phyloP scores from a whole-genome alignment of 2,797 vertebrate species.

The Psittacula derbiana region DNA sequence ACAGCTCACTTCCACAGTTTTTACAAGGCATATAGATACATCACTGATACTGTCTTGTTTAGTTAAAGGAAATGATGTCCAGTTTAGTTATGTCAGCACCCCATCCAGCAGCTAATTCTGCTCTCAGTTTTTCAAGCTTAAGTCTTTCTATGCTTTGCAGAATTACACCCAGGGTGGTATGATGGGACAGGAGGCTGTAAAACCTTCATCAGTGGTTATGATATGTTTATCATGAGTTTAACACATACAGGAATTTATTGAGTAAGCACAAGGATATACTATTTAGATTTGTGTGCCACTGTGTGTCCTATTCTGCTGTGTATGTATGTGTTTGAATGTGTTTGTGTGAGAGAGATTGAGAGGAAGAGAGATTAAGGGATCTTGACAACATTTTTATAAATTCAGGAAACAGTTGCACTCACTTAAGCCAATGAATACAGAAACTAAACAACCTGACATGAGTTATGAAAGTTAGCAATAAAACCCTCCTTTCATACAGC shows the following conservation, averaged over 20 bases:
- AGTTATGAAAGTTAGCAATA: slow-evolving; percentile 34
- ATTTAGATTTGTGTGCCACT: background rate
- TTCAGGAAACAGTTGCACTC: slow-evolving; percentile 44
- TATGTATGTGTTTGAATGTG: background rate
- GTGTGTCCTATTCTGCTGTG: background rate
- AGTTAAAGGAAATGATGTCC: background rate
- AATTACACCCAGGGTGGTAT: background rate
- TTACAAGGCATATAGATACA: background rate
- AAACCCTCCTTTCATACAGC: background rate
- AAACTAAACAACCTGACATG: slow-evolving; percentile 39
- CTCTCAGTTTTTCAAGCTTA: background rate
- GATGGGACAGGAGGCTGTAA: background rate
- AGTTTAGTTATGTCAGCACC: background rate
- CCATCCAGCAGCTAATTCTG: background rate
- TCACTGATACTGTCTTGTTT: background rate
- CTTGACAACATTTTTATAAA: slow-evolving; percentile 45
- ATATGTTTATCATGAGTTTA: slow-evolving; percentile 3
- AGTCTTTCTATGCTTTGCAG: background rate
- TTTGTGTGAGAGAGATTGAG: background rate
- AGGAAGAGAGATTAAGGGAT: slow-evolving; percentile 40
- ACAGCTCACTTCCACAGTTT: background rate
- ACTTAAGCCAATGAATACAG: slow-evolving; percentile 23
- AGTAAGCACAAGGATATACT: background rate
- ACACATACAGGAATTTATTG: slow-evolving; percentile 9
- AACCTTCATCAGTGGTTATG: slow-evolving; percentile 11